Percentiles rank a stretch among this genome's conserved stretches.
Conservation (phyloP, 2,888 invertebrate genomes). For the Sarcophaga caerulescens region DNA sequence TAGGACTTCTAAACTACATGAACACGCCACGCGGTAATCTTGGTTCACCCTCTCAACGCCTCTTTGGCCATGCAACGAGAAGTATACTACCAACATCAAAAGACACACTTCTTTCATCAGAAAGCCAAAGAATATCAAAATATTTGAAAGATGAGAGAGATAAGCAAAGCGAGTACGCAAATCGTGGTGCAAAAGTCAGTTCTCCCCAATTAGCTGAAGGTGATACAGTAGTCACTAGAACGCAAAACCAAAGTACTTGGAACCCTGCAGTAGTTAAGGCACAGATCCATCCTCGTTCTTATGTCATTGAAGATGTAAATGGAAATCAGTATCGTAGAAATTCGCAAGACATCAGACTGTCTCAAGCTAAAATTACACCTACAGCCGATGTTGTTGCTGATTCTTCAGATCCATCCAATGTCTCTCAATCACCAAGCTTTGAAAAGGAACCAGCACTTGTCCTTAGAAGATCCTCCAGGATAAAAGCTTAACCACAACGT, state of each 20-base stretch:
- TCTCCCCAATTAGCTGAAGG: neutral
- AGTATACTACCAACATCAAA: neutral
- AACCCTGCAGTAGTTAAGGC: slow-evolving; percentile 9
- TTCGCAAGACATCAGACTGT: too few relatives aligned
- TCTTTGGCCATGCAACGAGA: slow-evolving; percentile 12
- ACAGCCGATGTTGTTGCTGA: too few relatives aligned
- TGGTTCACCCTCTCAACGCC: slow-evolving; percentile 30
- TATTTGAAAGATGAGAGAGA: slow-evolving; percentile 9
- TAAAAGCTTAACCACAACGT: slow-evolving; percentile 12
- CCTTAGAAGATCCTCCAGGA: neutral
- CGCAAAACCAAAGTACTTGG: neutral
- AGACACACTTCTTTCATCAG: neutral
- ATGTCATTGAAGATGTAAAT: neutral
- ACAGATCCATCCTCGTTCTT: slow-evolving; percentile 23
- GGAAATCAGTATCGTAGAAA: too few relatives aligned
- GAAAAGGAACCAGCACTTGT: neutral
- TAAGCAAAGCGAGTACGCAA: slow-evolving; percentile 17
- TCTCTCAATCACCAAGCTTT: neutral
- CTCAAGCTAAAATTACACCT: too few relatives aligned
- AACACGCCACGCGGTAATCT: slow-evolving; percentile 29
- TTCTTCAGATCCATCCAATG: too few relatives aligned
- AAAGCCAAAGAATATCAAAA: neutral
- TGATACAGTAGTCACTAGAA: slow-evolving; percentile 8
- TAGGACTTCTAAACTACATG: slow-evolving; percentile 45
- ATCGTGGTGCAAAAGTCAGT: slow-evolving; percentile 3